Base-by-base conservation (phyloP, 2,113 vertebrate species). In the Pteruthius melanotis region DNA sequence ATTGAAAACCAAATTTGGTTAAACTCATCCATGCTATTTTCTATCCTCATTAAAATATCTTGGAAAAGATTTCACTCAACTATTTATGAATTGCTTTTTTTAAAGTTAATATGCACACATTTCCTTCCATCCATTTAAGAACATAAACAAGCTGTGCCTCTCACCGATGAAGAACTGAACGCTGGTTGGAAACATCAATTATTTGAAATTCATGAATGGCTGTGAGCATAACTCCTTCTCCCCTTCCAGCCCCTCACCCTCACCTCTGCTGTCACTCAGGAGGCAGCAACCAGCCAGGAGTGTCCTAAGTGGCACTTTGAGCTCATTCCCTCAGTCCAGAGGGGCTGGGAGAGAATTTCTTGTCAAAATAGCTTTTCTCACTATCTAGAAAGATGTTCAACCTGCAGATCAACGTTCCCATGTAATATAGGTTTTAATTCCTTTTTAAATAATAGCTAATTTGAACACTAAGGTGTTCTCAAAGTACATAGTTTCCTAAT, bases 161-260 rank as follows among this genome's bases (percentile, higher is more conserved):
- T 97, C 97, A 86, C 90, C 93, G 97, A 93, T 87, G 95, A 96
- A 93, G 97, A 98, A 94, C 92, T 61, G 82, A 96, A 94, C 59
- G n/a, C 57, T 78, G 61, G 65, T 84, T 97, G 93, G 88, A 96
- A 97, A 94, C 89, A 93, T 21, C 78, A 92, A 49, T 93, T 91
- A 97, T 90, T 96, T 98, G 94, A 97, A 98, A 98, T 97, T 97
- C 96, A 95, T 96, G 87, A 97, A 68, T 89, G 92, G 84, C 26
- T 80, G 64, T 64, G 82, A 66, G n/a, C 80, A 60, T 52, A 81
- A 79, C 64, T 78, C 65, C 14, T 65, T 94, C 92, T 78, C 59
- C 56, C 28, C 27, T 66, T 60, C 17, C 86, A 80, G 30, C 30
- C 39, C 68, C 28, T 50, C 57, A 76, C 66, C 89, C 31, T 54